These are phyloP conservation scores for Cryptoprocta ferox DNA, from an alignment of 2,797 vertebrate genomes.

Conservation along the genomic window DNA sequence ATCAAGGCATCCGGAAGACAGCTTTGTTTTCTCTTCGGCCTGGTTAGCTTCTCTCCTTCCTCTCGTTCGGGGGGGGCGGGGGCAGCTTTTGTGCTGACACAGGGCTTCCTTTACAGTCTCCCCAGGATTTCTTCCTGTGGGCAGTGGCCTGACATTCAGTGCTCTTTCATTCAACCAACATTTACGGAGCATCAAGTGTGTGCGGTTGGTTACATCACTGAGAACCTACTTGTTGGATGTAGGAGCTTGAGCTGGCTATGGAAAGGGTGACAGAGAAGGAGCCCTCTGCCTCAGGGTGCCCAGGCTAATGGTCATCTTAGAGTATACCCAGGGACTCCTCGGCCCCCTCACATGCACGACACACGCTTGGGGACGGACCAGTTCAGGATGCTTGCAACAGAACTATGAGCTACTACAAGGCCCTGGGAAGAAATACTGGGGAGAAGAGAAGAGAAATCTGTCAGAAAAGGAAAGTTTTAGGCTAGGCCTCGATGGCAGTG, in stretches of 20 bases:
- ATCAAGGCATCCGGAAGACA: not conserved
- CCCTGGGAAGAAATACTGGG: not conserved
- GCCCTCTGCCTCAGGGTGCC: fast-evolving
- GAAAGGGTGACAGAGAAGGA: not conserved
- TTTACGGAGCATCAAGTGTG: not conserved
- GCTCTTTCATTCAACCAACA: not conserved
- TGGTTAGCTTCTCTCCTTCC: not conserved
- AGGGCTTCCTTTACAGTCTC: not conserved
- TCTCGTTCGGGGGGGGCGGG: not conserved
- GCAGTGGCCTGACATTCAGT: not conserved
- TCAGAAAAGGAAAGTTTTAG: not conserved
- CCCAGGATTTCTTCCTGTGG: not conserved
- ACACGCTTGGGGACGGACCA: not conserved
- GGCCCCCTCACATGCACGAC: fast-evolving
- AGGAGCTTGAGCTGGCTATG: not conserved
- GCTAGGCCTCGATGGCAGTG: not conserved
- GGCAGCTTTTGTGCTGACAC: not conserved
- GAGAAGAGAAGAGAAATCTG: not conserved
- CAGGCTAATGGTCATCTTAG: not conserved
- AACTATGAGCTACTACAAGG: not conserved
- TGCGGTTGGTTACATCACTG: not conserved
- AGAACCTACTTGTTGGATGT: not conserved
- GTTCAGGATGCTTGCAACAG: not conserved
- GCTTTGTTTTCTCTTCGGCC: not conserved
- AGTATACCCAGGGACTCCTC: not conserved